Evolutionary conservation across 2,113 vertebrate species (phyloP).

Genomic region (Pangasianodon gigas): DNA sequence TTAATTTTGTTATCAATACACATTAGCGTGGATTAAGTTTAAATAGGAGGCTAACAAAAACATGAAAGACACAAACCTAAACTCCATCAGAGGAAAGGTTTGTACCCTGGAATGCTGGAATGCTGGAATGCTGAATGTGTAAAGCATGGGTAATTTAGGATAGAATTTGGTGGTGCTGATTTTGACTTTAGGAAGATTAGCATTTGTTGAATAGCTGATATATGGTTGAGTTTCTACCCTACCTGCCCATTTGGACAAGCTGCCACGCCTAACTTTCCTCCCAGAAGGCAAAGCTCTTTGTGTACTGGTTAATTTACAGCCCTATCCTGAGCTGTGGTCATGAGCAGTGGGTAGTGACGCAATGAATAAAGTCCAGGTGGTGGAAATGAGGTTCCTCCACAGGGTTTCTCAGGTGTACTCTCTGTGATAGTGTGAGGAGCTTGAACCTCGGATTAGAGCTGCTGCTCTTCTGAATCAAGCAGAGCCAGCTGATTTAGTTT

Average conservation of each 20-base stretch:
- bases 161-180: no score
- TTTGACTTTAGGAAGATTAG: background rate
- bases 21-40: background rate
- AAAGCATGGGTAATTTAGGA: no score
- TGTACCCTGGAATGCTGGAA: background rate
- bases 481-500: background rate
- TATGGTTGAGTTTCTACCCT: background rate
- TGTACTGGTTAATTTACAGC: background rate
- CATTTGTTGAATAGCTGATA: background rate
- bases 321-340: background rate
- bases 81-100: background rate
- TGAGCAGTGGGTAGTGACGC: background rate
- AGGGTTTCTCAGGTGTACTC: no score
- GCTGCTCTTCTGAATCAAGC: background rate
- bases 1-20: slow-evolving; percentile 2
- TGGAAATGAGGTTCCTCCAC: no score
- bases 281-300: background rate
- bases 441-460: background rate
- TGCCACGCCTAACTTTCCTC: background rate
- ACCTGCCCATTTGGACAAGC: background rate
- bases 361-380: background rate
- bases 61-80: background rate
- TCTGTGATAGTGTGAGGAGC: background rate
- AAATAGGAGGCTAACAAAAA: background rate
- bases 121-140: background rate